Evolutionary conservation across 2,888 invertebrate species (phyloP), one percentile per base, ranked within the genome.

Genomic region (Drosophila kokeensis): DNA sequence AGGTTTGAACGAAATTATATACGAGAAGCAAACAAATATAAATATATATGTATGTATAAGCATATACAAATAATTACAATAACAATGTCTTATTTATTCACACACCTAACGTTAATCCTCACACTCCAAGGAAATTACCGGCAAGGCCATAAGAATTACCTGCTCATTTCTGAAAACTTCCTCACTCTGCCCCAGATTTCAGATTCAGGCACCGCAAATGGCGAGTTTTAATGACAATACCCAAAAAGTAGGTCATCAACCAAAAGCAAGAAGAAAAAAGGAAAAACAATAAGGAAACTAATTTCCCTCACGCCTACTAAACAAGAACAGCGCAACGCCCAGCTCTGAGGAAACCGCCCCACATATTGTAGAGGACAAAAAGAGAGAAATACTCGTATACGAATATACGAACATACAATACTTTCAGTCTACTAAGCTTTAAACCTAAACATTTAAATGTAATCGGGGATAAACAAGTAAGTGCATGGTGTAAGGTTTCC

Each of bases 91-190:
- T 55, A 21, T 34, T 53, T 21, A 53, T 32, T 53, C 21, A 32
- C 32, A 13, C 21, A 7, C 7, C n/a, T 0, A 48, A 29, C 13
- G 10, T 4, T 18, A 49, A 49, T 49, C 27, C 27, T 0, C 49
- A 27, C 49, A 27, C 70, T 42, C 60, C 29, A 65, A 74, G 82
- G 82, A 83, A 83, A 82, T 82, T 83, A 81, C 73, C 81, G 76
- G 81, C 69, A 73, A 73, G 64, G 71, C 69, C 70, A 59, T 62
- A 71, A 79, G 79, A 82, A 82, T 82, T 76, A 76, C 82, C 73
- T 79, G 45, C 15, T 45, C 45, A 82, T 79, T 82, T 76, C 76
- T 72, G 77, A 68, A 73, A 76, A 72, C 79, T 52, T 62, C 63
- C 63, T 50, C 21, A 45, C 65, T 50, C 27, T 48, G 40, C 18